These are phyloP conservation scores for Stenchaetothrips biformis DNA, from an alignment of 2,888 invertebrate genomes.

Conservation along the genomic window DNA sequence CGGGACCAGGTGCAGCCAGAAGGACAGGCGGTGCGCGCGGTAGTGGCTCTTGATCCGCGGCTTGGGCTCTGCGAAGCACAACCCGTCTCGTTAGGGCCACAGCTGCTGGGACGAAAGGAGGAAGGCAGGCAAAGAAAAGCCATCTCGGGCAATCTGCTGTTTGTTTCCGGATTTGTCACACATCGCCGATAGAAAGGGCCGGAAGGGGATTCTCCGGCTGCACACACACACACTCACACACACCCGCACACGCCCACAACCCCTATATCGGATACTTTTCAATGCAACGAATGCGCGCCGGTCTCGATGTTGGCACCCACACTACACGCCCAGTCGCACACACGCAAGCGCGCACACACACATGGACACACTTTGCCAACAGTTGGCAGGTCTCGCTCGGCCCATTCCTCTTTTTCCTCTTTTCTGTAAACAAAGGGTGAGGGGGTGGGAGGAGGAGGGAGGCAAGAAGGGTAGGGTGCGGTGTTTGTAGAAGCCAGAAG, in stretches of 20 bases:
- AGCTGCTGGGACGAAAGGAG: not conserved
- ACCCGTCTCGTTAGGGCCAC: not conserved
- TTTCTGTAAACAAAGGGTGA: not conserved
- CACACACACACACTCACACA: not conserved
- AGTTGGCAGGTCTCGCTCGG: not conserved
- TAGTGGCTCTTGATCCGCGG: slow-evolving; percentile 90
- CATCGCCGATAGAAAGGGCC: too few species aligned
- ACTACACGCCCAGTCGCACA: not conserved
- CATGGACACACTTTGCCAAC: not conserved
- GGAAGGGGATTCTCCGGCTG: not conserved
- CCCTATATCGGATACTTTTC: too few species aligned
- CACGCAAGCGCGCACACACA: not conserved
- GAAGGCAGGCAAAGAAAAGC: too few species aligned
- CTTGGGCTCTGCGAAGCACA: slow-evolving; percentile 67
- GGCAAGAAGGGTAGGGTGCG: too few species aligned
- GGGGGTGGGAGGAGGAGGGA: not conserved
- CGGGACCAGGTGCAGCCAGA: slow-evolving; percentile 92
- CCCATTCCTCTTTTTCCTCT: not conserved
- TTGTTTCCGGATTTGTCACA: too few species aligned
- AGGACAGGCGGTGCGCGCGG: slow-evolving; percentile 85
- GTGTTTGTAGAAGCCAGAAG: not conserved
- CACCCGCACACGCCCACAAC: too few species aligned
- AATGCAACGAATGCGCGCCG: too few species aligned
- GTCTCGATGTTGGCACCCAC: too few species aligned
- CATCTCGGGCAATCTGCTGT: too few species aligned